phyloP scores from a whole-genome alignment of 2,113 vertebrate species.

The Caloenas nicobarica region DNA sequence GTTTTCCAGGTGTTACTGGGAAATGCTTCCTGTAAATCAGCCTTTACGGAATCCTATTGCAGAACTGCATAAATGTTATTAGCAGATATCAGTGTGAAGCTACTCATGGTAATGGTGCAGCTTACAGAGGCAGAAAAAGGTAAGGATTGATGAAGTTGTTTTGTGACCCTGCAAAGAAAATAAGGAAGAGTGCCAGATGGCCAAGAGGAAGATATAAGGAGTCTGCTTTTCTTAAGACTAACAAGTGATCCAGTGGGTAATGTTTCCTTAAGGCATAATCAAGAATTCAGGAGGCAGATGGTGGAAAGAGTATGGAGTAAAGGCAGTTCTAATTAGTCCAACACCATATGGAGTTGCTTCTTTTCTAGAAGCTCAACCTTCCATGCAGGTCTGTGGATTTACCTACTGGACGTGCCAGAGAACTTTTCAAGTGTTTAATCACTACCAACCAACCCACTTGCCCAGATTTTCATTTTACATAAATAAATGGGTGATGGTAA shows the following conservation, averaged over 20 bases:
- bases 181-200: not conserved
- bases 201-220: not conserved
- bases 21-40: not conserved
- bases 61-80: not conserved
- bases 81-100: not conserved
- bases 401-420: not conserved
- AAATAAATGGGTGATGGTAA: not conserved
- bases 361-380: slow-evolving; percentile 6
- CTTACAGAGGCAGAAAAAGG: not conserved
- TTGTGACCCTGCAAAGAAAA: not conserved
- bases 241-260: slow-evolving; percentile 38
- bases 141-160: not conserved
- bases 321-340: slow-evolving; percentile 20
- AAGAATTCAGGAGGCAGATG: slow-evolving; percentile 47
- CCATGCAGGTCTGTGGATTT: not conserved
- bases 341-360: not conserved
- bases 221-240: slow-evolving; percentile 19
- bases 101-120: not conserved
- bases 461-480: not conserved
- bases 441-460: not conserved
- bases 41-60: not conserved
- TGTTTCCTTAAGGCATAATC: slow-evolving; percentile 57
- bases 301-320: slow-evolving; percentile 19
- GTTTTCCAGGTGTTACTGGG: not conserved
- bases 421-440: not conserved